Conservation (phyloP, 2,113 vertebrate genomes). For the Anarrhichthys ocellatus region DNA sequence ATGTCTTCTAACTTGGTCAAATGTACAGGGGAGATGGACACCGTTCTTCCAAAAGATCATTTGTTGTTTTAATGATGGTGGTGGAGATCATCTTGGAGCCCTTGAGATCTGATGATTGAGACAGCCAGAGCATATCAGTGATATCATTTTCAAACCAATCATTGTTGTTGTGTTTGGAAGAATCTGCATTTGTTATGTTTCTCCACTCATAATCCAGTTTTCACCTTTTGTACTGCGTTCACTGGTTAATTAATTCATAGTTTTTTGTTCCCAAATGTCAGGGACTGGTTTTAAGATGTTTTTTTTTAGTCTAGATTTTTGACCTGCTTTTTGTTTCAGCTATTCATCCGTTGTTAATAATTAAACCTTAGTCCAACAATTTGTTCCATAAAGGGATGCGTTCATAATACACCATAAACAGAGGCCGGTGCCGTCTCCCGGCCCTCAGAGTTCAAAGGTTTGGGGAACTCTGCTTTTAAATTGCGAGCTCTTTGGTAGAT, state of each 20-base stretch:
- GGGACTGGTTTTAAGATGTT: not conserved
- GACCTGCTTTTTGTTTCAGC: not conserved
- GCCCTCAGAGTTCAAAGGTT: constrained; percentile 4
- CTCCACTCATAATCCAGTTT: not conserved
- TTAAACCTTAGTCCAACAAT: not conserved
- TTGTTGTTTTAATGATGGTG: too few relatives aligned
- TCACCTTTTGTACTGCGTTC: not conserved
- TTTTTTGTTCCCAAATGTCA: not conserved
- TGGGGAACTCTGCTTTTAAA: constrained; percentile 21
- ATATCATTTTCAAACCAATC: not conserved
- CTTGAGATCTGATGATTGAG: not conserved
- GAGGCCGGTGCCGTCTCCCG: not conserved
- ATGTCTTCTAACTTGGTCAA: too few relatives aligned
- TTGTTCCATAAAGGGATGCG: not conserved
- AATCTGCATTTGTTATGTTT: not conserved
- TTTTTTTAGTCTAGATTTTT: not conserved
- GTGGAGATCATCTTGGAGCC: too few relatives aligned
- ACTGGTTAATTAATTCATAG: not conserved
- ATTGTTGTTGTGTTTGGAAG: too few relatives aligned
- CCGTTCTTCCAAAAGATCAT: too few relatives aligned
- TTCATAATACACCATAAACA: not conserved
- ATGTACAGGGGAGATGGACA: too few relatives aligned
- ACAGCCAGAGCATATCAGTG: too few relatives aligned
- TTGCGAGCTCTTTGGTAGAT: not conserved
- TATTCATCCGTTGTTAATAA: not conserved